These are phyloP conservation scores for Parochlus steinenii DNA, from an alignment of 2,888 invertebrate species.

Conservation along the genomic window DNA sequence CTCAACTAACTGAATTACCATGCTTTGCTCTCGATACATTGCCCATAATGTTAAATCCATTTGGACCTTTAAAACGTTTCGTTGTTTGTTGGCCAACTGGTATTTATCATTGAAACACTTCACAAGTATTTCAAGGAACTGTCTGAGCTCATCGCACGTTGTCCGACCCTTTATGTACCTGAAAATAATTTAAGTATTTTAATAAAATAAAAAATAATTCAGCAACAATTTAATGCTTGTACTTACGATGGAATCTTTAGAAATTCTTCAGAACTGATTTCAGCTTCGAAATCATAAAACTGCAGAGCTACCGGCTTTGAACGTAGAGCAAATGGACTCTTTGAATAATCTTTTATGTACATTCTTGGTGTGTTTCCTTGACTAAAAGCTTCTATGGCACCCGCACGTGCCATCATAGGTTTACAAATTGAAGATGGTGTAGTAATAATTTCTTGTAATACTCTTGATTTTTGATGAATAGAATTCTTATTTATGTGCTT, in stretches of 20 bases:
- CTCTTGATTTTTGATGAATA: no score
- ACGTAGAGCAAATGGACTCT: constrained; percentile 19
- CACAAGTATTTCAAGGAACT: constrained; percentile 18
- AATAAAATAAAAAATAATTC: background rate
- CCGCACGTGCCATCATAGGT: background rate
- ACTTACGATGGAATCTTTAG: constrained; percentile 20
- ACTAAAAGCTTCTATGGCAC: background rate
- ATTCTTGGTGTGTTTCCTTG: constrained; percentile 16
- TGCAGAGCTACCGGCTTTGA: constrained; percentile 17
- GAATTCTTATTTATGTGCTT: no score
- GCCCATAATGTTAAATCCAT: constrained; percentile 20
- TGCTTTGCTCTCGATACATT: constrained; percentile 19
- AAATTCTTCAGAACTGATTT: constrained; percentile 18
- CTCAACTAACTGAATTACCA: no score
- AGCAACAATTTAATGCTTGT: no score
- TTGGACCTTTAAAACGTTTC: constrained; percentile 17
- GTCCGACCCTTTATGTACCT: constrained; percentile 22
- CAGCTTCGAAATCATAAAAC: constrained; percentile 20
- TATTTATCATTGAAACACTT: constrained; percentile 23
- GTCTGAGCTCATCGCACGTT: constrained; percentile 18
- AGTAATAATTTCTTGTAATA: no score
- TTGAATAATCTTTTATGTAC: constrained; percentile 18
- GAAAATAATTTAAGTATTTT: background rate
- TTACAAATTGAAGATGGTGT: background rate
- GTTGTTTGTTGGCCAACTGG: constrained; percentile 19